Conservation (phyloP, 2,888 invertebrate genomes). For the Scaptomyza tumidula region DNA sequence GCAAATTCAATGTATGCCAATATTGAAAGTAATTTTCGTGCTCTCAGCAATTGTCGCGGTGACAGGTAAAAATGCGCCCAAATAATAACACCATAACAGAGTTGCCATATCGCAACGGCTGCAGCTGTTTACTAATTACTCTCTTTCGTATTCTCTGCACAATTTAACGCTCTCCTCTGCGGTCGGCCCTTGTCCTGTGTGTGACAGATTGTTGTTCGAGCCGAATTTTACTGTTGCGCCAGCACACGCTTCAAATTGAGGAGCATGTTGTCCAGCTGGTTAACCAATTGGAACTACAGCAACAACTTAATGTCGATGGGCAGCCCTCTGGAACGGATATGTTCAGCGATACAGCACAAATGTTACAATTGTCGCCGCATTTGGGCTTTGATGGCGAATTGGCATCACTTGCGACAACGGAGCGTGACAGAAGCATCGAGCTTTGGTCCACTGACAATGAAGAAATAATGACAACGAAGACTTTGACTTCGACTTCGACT, state of each 20-base stretch:
- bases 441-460: conserved; percentile 34
- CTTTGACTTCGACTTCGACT: conserved; percentile 13
- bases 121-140: conserved; percentile 34
- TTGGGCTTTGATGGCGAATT: conserved; percentile 29
- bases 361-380: conserved; percentile 24
- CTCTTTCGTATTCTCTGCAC: neutral
- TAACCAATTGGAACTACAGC: conserved; percentile 65
- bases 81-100: conserved; percentile 30
- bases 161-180: neutral
- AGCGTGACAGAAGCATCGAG: conserved; percentile 37
- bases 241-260: conserved; percentile 79
- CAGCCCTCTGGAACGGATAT: conserved; percentile 22
- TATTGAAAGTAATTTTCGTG: conserved; percentile 82
- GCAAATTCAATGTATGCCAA: conserved; percentile 73
- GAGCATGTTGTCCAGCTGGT: conserved; percentile 68
- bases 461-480: conserved; percentile 13
- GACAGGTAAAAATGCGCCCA: conserved; percentile 72
- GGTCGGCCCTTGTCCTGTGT: neutral
- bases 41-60: conserved; percentile 84
- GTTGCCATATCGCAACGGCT: conserved; percentile 49
- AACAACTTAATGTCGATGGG: conserved; percentile 30
- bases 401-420: conserved; percentile 48
- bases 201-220: conserved; percentile 83
- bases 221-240: conserved; percentile 82
- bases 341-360: conserved; percentile 30